Base-by-base conservation (phyloP, 2,888 invertebrate genomes). In the Synanthedon tipuliformis region DNA sequence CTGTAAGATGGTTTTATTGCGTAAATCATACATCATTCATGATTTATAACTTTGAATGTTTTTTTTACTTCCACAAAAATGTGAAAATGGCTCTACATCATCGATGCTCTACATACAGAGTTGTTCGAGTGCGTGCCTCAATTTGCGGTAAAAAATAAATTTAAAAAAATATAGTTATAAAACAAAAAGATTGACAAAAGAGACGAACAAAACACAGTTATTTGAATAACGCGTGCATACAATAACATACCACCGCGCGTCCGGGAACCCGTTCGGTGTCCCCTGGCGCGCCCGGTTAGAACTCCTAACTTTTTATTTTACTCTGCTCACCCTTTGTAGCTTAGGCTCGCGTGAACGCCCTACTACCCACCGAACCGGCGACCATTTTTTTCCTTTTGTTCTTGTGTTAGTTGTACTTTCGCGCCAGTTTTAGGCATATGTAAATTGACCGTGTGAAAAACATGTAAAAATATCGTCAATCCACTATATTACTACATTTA, bases 221-320 rank as follows among this genome's bases (percentile, higher is more conserved):
- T 45, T 45, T 45, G 40, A 16, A 40, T 27, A 34, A 34, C 41
- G 23, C 8, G 2, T 18, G 45, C 40, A 57, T 54, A 51, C 76
- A 62, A 69, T 57, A 69, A 66, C 76, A 61, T 80, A 82, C 81
- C 70, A 53, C 61, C 56, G 48, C 56, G 76, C 82, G 60, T 52
- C 71, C 75, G 69, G 71, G 78, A 86, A 85, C 85, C 78, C 81
- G 85, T 72, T 81, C 73, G 71, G 64, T 74, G 76, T 73, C 78
- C 80, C 78, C 77, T 74, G 75, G 69, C 75, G 73, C 76, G 84
- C 75, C 82, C 84, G 83, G 85, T 85, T 84, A 84, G 83, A 84
- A 81, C 71, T 81, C 81, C 80, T 77, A 81, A 81, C 81, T 82
- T 84, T 85, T 85, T 84, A 78, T 84, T 86, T 81, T 75, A 71